phyloP scores from a whole-genome alignment of 2,888 invertebrate species.

The Hypolimnas misippus region DNA sequence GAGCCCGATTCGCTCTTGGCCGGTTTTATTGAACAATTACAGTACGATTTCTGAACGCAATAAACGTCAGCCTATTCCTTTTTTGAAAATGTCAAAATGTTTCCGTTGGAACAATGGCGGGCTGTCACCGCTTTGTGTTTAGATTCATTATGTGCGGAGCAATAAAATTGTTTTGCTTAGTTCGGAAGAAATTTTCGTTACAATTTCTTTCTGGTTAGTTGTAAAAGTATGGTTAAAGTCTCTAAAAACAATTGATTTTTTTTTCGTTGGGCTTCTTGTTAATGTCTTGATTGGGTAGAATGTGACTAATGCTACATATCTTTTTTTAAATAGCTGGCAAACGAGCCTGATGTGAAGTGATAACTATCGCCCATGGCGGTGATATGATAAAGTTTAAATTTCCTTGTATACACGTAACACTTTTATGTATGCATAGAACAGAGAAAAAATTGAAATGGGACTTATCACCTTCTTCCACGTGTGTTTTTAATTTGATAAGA shows the following conservation, averaged over 20 bases:
- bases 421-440: too few species aligned
- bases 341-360: too few species aligned
- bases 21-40: conserved; percentile 76
- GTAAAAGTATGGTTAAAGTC: conserved; percentile 33
- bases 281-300: not conserved
- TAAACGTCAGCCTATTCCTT: conserved; percentile 54
- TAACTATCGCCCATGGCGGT: too few species aligned
- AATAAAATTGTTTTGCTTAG: conserved; percentile 39
- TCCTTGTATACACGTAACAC: too few species aligned
- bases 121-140: conserved; percentile 53
- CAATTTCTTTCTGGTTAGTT: conserved; percentile 65
- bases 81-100: conserved; percentile 71
- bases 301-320: too few species aligned
- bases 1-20: too few species aligned
- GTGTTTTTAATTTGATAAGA: too few species aligned
- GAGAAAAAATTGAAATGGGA: too few species aligned
- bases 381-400: too few species aligned
- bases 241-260: conserved; percentile 27
- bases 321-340: too few species aligned
- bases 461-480: too few species aligned
- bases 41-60: conserved; percentile 63
- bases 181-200: conserved; percentile 59
- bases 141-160: conserved; percentile 53
- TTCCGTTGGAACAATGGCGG: conserved; percentile 61
- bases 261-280: conserved; percentile 2